phyloP scores from a whole-genome alignment of 1,140 invertebrate species.

The Leptinotarsa lineolata region DNA sequence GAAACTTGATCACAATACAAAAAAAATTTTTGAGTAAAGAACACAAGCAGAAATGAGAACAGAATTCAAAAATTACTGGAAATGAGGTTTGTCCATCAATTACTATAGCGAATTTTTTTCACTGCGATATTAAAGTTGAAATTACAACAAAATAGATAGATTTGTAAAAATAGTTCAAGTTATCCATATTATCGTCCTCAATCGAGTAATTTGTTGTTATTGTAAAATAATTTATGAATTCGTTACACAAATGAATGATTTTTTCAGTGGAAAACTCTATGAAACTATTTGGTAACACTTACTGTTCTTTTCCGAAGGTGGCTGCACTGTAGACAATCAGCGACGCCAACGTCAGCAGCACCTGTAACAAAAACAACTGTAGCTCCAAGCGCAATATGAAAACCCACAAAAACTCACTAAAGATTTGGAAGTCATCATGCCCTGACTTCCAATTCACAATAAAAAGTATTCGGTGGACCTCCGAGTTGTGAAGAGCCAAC shows the following conservation, averaged over 20 bases:
- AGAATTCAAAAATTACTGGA: no score
- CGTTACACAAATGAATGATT: background rate
- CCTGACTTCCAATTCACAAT: constrained; percentile 35
- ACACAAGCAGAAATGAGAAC: no score
- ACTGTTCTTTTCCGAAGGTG: constrained; percentile 54
- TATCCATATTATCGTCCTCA: no score
- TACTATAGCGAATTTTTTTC: no score
- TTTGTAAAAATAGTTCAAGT: no score
- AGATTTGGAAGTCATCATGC: constrained; percentile 48
- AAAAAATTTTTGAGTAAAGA: no score
- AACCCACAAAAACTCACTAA: constrained; percentile 44
- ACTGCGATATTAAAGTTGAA: no score
- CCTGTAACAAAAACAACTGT: constrained; percentile 43
- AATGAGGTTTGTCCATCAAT: no score
- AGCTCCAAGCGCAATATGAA: background rate
- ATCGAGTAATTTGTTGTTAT: no score
- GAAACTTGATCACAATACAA: no score
- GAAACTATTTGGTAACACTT: constrained; percentile 35
- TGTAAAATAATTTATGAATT: background rate
- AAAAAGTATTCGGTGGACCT: background rate
- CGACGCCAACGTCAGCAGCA: constrained; percentile 38
- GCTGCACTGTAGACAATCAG: constrained; percentile 39
- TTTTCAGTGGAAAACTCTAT: background rate
- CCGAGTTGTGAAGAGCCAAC: constrained; percentile 14
- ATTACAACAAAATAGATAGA: no score